Evolutionary conservation across 2,797 vertebrate genomes (phyloP).

Genomic region (Potorous gilbertii): DNA sequence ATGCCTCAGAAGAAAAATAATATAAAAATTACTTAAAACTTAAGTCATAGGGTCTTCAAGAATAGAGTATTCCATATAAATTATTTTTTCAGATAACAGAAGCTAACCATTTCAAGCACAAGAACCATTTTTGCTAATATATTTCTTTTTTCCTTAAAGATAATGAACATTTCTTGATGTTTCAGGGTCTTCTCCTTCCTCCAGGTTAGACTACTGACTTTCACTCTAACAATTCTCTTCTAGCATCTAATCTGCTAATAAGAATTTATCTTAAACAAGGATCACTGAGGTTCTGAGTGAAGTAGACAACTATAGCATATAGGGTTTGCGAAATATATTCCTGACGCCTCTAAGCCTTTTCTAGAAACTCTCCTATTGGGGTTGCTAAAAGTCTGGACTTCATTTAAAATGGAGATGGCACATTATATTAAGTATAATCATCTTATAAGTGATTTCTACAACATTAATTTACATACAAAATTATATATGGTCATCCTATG

Average conservation of each 20-base stretch:
- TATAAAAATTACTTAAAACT: background rate
- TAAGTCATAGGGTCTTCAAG: conserved; percentile 32
- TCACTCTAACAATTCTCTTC: background rate
- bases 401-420: background rate
- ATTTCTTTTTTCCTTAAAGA: conserved; percentile 39
- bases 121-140: background rate
- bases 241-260: background rate
- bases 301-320: background rate
- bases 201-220: background rate
- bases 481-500: background rate
- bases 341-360: background rate
- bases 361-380: background rate
- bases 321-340: background rate
- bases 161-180: conserved; percentile 33
- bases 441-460: background rate
- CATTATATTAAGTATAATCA: background rate
- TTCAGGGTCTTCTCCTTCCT: background rate
- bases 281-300: background rate
- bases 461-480: background rate
- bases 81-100: conserved; percentile 6
- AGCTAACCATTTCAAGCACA: background rate
- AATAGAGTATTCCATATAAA: background rate
- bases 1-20: background rate
- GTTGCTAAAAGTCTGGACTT: background rate
- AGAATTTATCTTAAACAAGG: background rate